Conservation (phyloP, 2,888 invertebrate genomes). For the Falcaria lacertinaria region DNA sequence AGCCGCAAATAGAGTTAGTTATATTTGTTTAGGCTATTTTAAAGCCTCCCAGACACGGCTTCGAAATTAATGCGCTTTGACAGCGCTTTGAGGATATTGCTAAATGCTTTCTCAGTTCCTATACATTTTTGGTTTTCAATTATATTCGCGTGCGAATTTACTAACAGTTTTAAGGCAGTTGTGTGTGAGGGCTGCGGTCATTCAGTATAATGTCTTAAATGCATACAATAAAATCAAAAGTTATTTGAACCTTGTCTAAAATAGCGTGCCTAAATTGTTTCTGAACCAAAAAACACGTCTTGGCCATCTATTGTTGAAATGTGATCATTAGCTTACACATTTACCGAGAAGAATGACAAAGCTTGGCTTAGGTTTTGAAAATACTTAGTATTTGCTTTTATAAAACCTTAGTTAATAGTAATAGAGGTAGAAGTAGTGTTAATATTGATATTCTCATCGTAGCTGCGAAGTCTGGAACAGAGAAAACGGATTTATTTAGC, state of each 20-base stretch:
- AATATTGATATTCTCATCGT: slow-evolving; percentile 13
- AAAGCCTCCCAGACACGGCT: too few species aligned
- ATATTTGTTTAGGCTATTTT: too few species aligned
- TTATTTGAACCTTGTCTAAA: slow-evolving; percentile 21
- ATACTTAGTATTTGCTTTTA: background rate
- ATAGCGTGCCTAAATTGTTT: slow-evolving; percentile 33
- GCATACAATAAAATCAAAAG: too few species aligned
- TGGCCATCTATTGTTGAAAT: slow-evolving; percentile 26
- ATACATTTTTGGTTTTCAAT: too few species aligned
- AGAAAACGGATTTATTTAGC: background rate
- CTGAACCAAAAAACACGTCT: slow-evolving; percentile 28
- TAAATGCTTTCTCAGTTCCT: too few species aligned
- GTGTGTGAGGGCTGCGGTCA: too few species aligned
- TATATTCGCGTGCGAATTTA: too few species aligned
- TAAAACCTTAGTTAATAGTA: slow-evolving; percentile 17
- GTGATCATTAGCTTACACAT: slow-evolving; percentile 9
- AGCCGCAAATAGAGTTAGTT: too few species aligned
- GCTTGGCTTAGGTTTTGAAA: background rate
- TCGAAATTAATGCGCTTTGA: too few species aligned
- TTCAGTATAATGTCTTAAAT: too few species aligned
- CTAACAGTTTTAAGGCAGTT: too few species aligned
- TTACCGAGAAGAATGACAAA: slow-evolving; percentile 25
- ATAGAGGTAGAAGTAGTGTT: slow-evolving; percentile 18
- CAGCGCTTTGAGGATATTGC: too few species aligned
- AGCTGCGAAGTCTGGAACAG: slow-evolving; percentile 22